Evolutionary conservation across 2,797 vertebrate species (phyloP).

Genomic region (Notoglanidium macrostoma): DNA sequence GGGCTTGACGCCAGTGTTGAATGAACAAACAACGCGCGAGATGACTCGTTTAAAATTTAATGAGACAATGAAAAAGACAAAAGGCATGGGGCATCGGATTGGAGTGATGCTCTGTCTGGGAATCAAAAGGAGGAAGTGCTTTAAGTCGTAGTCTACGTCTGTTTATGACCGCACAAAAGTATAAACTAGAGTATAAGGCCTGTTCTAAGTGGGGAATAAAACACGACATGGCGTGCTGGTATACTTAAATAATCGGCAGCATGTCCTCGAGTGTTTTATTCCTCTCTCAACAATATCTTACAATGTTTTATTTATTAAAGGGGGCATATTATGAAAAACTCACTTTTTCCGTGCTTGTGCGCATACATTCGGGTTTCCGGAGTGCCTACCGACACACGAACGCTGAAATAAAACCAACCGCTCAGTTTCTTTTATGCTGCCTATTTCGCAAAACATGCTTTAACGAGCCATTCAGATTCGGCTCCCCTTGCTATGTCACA

Average conservation of each 20-base stretch:
- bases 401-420: too few species aligned
- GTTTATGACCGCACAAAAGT: too few species aligned
- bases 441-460: too few species aligned
- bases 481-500: too few species aligned
- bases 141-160: not conserved
- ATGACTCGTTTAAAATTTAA: conserved; percentile 40
- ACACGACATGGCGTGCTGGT: not conserved
- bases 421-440: too few species aligned
- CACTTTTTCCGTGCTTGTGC: too few species aligned
- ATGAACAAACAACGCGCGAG: not conserved
- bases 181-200: not conserved
- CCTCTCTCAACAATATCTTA: not conserved
- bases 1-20: conserved; percentile 10
- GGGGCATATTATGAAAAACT: not conserved
- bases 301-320: not conserved
- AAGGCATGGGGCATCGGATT: not conserved
- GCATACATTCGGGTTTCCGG: too few species aligned
- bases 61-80: conserved; percentile 27
- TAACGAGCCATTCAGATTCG: too few species aligned
- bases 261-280: not conserved
- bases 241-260: not conserved
- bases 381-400: too few species aligned
- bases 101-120: conserved; percentile 13
- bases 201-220: not conserved
- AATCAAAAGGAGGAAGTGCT: not conserved